phyloP scores from a whole-genome alignment of 2,113 vertebrate species.

The Parus major region DNA sequence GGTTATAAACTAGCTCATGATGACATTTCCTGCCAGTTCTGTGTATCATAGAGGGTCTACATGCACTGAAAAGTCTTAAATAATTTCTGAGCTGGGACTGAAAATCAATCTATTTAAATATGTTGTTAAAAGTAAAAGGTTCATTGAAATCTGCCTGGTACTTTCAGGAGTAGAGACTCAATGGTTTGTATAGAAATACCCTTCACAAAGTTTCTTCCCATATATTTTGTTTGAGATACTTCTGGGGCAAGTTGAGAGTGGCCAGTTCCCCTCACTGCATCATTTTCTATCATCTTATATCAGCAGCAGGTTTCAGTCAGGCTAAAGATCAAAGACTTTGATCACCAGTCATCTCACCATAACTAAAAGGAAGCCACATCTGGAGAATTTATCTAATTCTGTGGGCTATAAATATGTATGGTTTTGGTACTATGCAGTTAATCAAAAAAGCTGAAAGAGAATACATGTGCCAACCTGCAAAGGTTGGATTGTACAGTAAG shows the following conservation, averaged over 20 bases:
- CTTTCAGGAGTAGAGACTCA: neutral
- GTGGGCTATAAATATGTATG: slow-evolving; percentile 36
- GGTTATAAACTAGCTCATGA: slow-evolving; percentile 45
- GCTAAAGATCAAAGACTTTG: slow-evolving; percentile 70
- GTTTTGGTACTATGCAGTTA: slow-evolving; percentile 43
- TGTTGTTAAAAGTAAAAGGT: slow-evolving; percentile 12
- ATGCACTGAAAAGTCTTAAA: neutral
- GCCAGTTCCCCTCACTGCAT: neutral
- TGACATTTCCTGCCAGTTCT: slow-evolving; percentile 46
- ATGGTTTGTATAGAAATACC: neutral
- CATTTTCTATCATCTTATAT: slow-evolving; percentile 30
- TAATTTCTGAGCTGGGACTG: slow-evolving; percentile 12
- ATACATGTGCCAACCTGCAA: slow-evolving; percentile 56
- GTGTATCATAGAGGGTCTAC: neutral
- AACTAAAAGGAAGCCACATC: slow-evolving; percentile 56
- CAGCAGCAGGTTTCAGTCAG: slow-evolving; percentile 57
- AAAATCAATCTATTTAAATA: slow-evolving; percentile 46
- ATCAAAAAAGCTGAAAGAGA: slow-evolving; percentile 51
- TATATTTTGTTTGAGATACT: neutral
- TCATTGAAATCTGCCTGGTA: neutral
- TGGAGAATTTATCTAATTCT: slow-evolving; percentile 55
- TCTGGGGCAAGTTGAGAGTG: neutral
- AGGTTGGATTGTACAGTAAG: neutral
- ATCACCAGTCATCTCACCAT: slow-evolving; percentile 44
- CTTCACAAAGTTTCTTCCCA: neutral